Evolutionary conservation across 1,140 invertebrate species (phyloP), one percentile per base, ranked within the genome.

Genomic region (Drosophila sp.): DNA sequence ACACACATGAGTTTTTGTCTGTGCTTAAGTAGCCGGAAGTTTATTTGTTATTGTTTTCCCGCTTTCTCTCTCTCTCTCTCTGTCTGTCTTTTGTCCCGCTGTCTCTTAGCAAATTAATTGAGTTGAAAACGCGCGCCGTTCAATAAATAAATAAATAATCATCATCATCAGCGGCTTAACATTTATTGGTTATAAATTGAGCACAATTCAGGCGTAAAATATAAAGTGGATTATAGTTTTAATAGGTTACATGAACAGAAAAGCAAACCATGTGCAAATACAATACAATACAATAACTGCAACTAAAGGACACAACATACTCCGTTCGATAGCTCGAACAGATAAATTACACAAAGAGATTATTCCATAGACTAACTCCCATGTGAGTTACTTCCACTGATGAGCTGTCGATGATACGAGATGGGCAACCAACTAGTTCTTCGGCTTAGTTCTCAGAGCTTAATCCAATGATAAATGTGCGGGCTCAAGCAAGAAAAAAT

Each of bases 101-200:
- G 27, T 61, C 23, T 29, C 44, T 61, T 47, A 29, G 70, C 54
- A 72, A 86, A 83, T 86, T 86, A 86, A 86, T 86, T 86, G 83
- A 87, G 83, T 86, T 89, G 76, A 86, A 86, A 86, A 47, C 66
- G 66, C 66, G 66, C 67, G 77, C 29, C 80, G 67, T 58, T 85
- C 41, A 72, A 68, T 76, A 87, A 83, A 87, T 78, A 86, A 86
- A 86, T 86, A 86, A 87, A 87, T 87, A 83, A 79, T 86, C 83
- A 76, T 72, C 83, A 73, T 69, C 75, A 27, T 23, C 76, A 71
- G 66, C 75, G 63, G 79, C 76, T 76, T 65, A 67, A 80, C 79
- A 71, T 83, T 83, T 89, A 87, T 87, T 89, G 83, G 80, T 87
- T 83, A 89, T 87, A 89, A 89, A 87, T 89, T 89, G 84, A 89